phyloP scores from a whole-genome alignment of 37 sponge, comb jelly and placozoan genomes.

The Geodia barretti region DNA sequence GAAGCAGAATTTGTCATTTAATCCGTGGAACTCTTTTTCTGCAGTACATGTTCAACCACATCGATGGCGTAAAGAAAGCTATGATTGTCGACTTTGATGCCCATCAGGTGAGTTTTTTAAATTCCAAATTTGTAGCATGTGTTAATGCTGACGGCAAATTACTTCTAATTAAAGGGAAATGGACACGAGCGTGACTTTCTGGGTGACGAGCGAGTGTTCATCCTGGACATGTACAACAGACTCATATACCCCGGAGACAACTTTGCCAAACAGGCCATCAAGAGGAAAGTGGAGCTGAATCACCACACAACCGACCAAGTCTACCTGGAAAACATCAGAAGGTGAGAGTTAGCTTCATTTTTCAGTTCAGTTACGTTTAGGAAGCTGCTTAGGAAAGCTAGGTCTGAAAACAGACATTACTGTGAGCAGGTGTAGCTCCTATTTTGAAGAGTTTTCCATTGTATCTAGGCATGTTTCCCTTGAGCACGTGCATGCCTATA shows the following conservation, averaged over 20 bases:
- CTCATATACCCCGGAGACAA: constrained; percentile 86
- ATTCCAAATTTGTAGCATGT: too few species aligned
- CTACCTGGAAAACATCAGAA: constrained; percentile 42
- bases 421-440: background rate
- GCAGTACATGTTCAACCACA: constrained; percentile 61
- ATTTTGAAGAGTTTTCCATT: background rate
- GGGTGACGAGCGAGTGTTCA: constrained; percentile 76
- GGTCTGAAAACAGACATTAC: background rate
- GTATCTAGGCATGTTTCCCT: background rate
- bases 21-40: too few species aligned
- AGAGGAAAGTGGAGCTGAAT: constrained; percentile 47
- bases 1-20: too few species aligned
- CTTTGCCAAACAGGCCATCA: constrained; percentile 63
- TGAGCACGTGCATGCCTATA: constrained; percentile 1
- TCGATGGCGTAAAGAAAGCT: constrained; percentile 67
- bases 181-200: constrained; percentile 91
- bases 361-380: too few species aligned
- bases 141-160: too few species aligned
- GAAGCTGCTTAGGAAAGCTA: too few species aligned
- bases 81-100: constrained; percentile 93
- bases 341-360: constrained; percentile 6
- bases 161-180: constrained; percentile 60
- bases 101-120: constrained; percentile 74
- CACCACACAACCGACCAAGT: constrained; percentile 47
- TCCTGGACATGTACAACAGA: constrained; percentile 85